Evolutionary conservation across 37 sponge, comb jelly and placozoan species (phyloP), one percentile per base, ranked within the genome.

Genomic region (Dysidea cf. avara): DNA sequence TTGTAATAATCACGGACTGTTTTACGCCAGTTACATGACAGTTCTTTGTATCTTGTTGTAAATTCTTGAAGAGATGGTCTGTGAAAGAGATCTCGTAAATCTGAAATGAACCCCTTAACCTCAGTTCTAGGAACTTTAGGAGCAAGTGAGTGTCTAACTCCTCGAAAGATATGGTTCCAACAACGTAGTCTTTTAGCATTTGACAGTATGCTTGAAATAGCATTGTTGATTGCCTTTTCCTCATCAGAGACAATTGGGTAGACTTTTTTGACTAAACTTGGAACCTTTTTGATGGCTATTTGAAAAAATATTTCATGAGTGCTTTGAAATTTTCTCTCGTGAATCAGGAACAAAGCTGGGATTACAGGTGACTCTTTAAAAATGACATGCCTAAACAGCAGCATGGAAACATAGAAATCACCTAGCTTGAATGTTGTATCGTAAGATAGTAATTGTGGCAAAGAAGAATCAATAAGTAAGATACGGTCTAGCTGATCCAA

Each of bases 391-490:
- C 81, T 35, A 31, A 80, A 80, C 28, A 67, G 56, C 1, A 71
- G 72, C 21, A 58, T 16, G 9, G 72, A 80, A 30, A 80, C 71
- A 61, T 80, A 80, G 39, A 80, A 80, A 58, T 80, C 72, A 24
- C 81, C 81, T 36, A 80, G 49, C 47, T 80, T 71, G 46, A 80
- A 80, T 30, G 71, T 80, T 30, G 72, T 80, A 60, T 78, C 79
- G 34, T 78, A 78, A 16, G 69, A 43, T 47, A 78, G 14, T 3
- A 66, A 6, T 34, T 66, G 56, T 30, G 66, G 79, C 5, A 9
- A 31, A 1, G 69, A 21, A n/a, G 79, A 64, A 7, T n/a, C 17
- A 28, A 68, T 21, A 0, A 29, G 39, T 9, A 81, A 58, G 28
- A 81, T 9, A 35, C 43, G 47, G 38, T 73, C 61, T 16, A 63